These are phyloP conservation scores for Plumapathes pennacea DNA, from an alignment of 92 coral and sea anemone genomes.

Conservation along the genomic window DNA sequence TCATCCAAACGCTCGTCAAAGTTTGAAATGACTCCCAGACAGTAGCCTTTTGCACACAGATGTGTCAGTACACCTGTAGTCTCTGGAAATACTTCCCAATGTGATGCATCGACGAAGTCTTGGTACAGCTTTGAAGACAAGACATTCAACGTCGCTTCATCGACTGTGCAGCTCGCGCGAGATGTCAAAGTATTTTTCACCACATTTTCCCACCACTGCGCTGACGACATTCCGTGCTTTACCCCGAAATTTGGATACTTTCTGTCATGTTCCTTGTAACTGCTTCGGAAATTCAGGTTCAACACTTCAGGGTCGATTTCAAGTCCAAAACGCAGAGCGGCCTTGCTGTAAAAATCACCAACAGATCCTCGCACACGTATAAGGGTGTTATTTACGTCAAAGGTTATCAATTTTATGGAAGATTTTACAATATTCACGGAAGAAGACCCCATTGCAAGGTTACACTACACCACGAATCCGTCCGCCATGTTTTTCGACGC, in stretches of 20 bases:
- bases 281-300: constrained; percentile 51
- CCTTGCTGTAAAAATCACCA: constrained; percentile 67
- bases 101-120: constrained; percentile 45
- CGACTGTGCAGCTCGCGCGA: constrained; percentile 42
- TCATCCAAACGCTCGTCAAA: constrained; percentile 75
- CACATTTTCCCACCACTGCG: constrained; percentile 75
- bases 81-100: constrained; percentile 86
- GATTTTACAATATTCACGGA: no score
- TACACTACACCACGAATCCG: no score
- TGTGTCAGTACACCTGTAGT: constrained; percentile 52
- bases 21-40: constrained; percentile 83
- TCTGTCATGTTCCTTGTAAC: constrained; percentile 52
- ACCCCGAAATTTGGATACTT: constrained; percentile 79
- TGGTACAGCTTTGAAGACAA: constrained; percentile 50
- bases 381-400: constrained; percentile 83
- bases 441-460: no score
- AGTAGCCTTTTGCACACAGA: constrained; percentile 33
- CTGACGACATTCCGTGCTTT: constrained; percentile 36
- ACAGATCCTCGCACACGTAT: constrained; percentile 78
- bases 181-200: constrained; percentile 55
- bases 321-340: constrained; percentile 58
- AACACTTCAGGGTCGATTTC: constrained; percentile 30
- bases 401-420: constrained; percentile 78
- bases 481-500: no score
- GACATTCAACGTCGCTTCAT: constrained; percentile 31